Base-by-base conservation (phyloP, 1,140 invertebrate genomes). In the Octopus bimaculoides region DNA sequence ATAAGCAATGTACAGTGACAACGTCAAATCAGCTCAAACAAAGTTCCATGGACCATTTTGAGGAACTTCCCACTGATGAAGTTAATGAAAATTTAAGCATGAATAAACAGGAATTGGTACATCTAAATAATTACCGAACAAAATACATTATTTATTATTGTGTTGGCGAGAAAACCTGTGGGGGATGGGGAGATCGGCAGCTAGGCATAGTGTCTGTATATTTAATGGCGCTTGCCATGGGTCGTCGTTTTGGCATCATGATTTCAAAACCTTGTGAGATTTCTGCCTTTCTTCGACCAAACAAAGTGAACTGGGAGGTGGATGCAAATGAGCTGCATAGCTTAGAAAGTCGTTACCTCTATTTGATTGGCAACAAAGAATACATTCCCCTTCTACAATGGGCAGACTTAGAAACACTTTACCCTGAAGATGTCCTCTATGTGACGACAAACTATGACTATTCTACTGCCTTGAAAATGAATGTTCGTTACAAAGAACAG, bases 391-490 rank as follows among this genome's bases (percentile, higher is more conserved):
- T 82, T 41, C 79, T 83, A 77, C 80, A 78, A 56, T 71, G 61
- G 26, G 80, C 83, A 5, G 80, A 84, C 77, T 81, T 84, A 61
- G 78, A 84, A 75, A 78, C 77, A n/a, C 79, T 81, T 12, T 84
- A 83, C 66, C 81, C 81, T 3, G 80, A 85, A 55, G 84, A 85
- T 78, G 82, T 85, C 0, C 61, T 85, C 8, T 83, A 83, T 69
- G 75, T 85, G 0, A 85, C 84, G 56, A 82, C 84, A 52, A 85
- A 85, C 71, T 85, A 85, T 77, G 84, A 85, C 69, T 85, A 83
- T 20, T 83, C 82, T 61, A 81, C 81, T 53, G 78, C 80, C 53
- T 75, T 85, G 4, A 85, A 82, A 75, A 56, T 75, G n/a, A 85
- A 85, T 76, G 81, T 81, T 4, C 75, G 80, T 52, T 83, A 85